Percentiles rank a stretch among this genome's conserved stretches.
These are phyloP conservation scores for Agonopterix alstromeriana DNA, from an alignment of 2,888 invertebrate genomes.

Conservation along the genomic window DNA sequence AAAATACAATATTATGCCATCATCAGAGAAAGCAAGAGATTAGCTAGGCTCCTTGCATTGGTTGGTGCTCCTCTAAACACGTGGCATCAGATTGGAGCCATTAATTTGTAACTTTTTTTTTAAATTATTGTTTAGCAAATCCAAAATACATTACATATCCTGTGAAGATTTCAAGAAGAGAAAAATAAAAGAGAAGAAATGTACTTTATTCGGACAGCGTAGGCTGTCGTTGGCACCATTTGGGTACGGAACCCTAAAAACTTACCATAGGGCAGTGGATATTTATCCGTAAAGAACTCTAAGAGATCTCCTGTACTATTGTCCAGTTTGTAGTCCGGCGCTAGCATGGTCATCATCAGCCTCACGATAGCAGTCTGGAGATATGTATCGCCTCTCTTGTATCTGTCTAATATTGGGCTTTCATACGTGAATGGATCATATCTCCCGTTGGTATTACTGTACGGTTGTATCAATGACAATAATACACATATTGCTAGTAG, in stretches of 20 bases:
- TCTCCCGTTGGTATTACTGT: conserved; percentile 4
- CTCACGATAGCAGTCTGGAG: conserved; percentile 24
- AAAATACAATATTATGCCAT: no score
- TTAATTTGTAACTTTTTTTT: no score
- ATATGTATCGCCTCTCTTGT: conserved; percentile 11
- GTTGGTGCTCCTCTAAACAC: no score
- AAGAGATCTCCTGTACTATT: conserved; percentile 23
- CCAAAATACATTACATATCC: no score
- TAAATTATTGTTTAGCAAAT: no score
- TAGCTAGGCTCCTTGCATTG: no score
- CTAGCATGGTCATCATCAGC: conserved; percentile 18
- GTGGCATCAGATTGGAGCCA: no score
- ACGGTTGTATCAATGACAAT: conserved; percentile 3
- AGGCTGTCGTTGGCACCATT: no score
- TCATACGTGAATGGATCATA: background rate
- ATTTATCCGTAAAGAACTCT: conserved; percentile 31
- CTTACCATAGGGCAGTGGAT: conserved; percentile 34
- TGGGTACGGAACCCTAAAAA: background rate
- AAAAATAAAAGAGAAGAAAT: no score
- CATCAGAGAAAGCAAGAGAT: no score
- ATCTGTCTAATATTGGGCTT: background rate
- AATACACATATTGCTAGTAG: conserved; percentile 4
- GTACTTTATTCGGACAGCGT: no score
- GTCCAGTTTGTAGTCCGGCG: conserved; percentile 18
- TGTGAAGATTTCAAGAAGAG: no score